A percentile compares a stretch with the other conserved stretches of the same genome.
Evolutionary conservation across 2,113 vertebrate genomes (phyloP).

Genomic region (Carassius gibelio): DNA sequence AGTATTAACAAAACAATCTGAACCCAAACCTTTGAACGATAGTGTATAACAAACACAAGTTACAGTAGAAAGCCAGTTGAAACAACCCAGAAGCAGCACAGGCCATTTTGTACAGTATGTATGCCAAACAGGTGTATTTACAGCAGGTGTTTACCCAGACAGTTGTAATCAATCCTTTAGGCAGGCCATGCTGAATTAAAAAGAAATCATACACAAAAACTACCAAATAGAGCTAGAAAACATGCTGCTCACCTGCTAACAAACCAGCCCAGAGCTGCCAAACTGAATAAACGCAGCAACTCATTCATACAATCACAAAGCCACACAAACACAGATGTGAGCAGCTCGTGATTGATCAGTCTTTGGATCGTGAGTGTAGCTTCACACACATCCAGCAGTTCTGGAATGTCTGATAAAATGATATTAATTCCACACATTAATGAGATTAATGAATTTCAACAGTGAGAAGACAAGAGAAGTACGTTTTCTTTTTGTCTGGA

Average conservation of each 20-base stretch:
- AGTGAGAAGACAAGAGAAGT: slow-evolving; percentile 79
- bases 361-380: slow-evolving; percentile 86
- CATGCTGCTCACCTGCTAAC: slow-evolving; percentile 15
- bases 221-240: slow-evolving; percentile 61
- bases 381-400: slow-evolving; percentile 84
- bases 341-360: slow-evolving; percentile 59
- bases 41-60: background rate
- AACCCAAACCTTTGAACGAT: background rate
- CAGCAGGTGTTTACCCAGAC: slow-evolving; percentile 31
- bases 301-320: background rate
- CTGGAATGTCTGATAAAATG: slow-evolving; percentile 99
- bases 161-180: slow-evolving; percentile 30
- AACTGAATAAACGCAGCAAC: slow-evolving; percentile 26
- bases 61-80: background rate
- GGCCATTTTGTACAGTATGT: slow-evolving; percentile 69
- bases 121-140: slow-evolving; percentile 76
- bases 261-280: slow-evolving; percentile 17
- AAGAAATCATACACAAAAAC: background rate
- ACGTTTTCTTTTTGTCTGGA: slow-evolving; percentile 84
- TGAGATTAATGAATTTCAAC: slow-evolving; percentile 97
- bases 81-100: slow-evolving; percentile 8
- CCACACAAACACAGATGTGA: slow-evolving; percentile 49
- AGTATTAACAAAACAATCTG: background rate
- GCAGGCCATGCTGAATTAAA: background rate
- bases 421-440: slow-evolving; percentile 99